Base-by-base conservation (phyloP, 2,797 vertebrate genomes). In the Ctenopoma kingsleyae region DNA sequence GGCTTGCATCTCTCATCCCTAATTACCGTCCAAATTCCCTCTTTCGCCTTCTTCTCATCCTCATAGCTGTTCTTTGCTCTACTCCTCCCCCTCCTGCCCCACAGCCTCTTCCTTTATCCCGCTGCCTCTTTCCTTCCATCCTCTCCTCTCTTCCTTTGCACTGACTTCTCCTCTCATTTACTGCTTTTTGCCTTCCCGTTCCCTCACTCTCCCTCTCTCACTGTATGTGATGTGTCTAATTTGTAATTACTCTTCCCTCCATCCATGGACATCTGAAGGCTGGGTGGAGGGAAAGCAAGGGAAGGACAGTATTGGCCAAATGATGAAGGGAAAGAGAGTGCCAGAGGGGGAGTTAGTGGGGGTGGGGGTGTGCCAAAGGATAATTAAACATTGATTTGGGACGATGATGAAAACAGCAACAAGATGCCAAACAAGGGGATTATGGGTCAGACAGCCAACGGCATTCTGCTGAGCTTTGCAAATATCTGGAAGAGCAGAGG, bases 311-410 rank as follows among this genome's bases (percentile, higher is more conserved):
- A 55, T 44, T 49, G 52, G 63, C 78, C 15, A 6, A 36, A 68
- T 63, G 56, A 47, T 0, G 8, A 36, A 23, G 48, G 16, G 32
- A 25, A 47, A 53, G 25, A 56, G 55, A 20, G 15, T 41, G 54
- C 20, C 4, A 5, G 23, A 7, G 13, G 6, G 6, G 55, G 25
- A 22, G 12, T 25, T 9, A 12, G 38, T 13, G 25, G 20, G 53
- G 51, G 13, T 20, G 20, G 44, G 30, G 55, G 67, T 10, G 58
- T 73, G 79, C 82, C 17, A 15, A 11, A 4, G 78, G 67, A 83
- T 91, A 91, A 91, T 92, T 89, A 91, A 87, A 85, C 85, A 89
- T 88, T 22, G 87, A 91, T 93, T 90, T 89, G 76, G 73, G 84
- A 75, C 13, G 57, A 84, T 82, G 87, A 82, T 81, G 87, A 82